These are phyloP conservation scores for Climacteris rufus DNA, from an alignment of 2,113 vertebrate species.

Conservation along the genomic window DNA sequence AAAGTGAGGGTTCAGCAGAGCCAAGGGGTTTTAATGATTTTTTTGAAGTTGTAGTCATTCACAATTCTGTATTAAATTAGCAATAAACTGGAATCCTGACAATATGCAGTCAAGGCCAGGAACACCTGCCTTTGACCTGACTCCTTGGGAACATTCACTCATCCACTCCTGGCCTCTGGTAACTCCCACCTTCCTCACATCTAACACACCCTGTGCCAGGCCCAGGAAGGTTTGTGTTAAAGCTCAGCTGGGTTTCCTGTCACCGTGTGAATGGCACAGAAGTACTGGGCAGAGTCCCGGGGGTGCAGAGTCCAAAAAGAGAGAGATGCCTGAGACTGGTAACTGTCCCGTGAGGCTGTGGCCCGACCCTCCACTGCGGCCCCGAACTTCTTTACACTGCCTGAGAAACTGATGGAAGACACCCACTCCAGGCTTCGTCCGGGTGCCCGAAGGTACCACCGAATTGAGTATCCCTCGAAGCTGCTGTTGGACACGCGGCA, in stretches of 20 bases:
- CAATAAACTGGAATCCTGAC: background rate
- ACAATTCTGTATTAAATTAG: background rate
- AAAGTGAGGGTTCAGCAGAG: background rate
- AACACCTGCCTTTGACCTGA: background rate
- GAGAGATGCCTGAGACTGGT: background rate
- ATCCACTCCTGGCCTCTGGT: background rate
- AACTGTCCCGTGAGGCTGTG: rapidly evolving
- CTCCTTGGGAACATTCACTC: background rate
- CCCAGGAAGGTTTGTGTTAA: background rate
- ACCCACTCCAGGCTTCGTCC: background rate
- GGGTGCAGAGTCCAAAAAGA: rapidly evolving
- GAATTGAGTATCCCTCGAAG: rapidly evolving
- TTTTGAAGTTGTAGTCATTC: background rate
- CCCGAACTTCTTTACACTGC: background rate
- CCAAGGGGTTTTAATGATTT: background rate
- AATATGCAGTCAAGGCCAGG: background rate
- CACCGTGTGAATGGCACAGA: rapidly evolving
- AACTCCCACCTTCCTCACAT: background rate
- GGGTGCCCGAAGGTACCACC: background rate
- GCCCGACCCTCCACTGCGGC: background rate
- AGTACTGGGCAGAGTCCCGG: background rate
- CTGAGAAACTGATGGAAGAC: background rate
- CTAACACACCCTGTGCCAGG: background rate
- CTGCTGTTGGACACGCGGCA: background rate
- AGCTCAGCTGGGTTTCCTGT: background rate